phyloP scores from a whole-genome alignment of 2,888 invertebrate genomes.

The Hyppa rectilinea region DNA sequence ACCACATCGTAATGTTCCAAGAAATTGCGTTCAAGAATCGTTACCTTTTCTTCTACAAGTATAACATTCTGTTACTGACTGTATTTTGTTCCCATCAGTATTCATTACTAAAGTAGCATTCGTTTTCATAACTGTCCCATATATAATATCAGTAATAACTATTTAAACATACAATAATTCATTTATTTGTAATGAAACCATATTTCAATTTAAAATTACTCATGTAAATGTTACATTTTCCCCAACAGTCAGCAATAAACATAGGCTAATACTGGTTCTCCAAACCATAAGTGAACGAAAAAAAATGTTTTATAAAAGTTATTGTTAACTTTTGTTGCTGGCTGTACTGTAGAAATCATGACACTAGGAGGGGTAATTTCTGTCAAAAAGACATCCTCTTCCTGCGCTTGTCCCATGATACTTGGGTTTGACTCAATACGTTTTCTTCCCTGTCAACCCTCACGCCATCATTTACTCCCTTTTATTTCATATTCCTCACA shows the following conservation, averaged over 20 bases:
- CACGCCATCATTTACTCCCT: not conserved
- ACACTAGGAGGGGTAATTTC: not conserved
- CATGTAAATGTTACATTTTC: slow-evolving; percentile 1
- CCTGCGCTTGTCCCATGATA: not conserved
- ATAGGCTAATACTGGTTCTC: not conserved
- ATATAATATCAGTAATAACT: slow-evolving; percentile 4
- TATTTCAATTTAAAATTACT: not conserved
- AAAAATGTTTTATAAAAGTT: not conserved
- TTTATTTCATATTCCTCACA: not conserved
- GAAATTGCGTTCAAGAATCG: slow-evolving; percentile 86
- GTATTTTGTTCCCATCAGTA: slow-evolving; percentile 40
- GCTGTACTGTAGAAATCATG: not conserved
- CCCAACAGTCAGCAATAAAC: not conserved
- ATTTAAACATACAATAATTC: not conserved
- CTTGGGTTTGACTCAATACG: not conserved
- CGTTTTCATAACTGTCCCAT: not conserved
- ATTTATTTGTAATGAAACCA: slow-evolving; percentile 5
- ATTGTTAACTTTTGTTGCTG: not conserved
- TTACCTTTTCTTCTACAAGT: slow-evolving; percentile 85
- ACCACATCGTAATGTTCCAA: slow-evolving; percentile 75
- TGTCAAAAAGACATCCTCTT: not conserved
- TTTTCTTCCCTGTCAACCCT: not conserved
- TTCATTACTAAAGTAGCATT: slow-evolving; percentile 1
- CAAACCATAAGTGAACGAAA: not conserved
- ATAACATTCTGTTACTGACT: slow-evolving; percentile 56